A percentile compares a stretch with the other conserved stretches of the same genome.
These are phyloP conservation scores for Octodon degus DNA, from an alignment of 2,113 vertebrate species.

Conservation along the genomic window DNA sequence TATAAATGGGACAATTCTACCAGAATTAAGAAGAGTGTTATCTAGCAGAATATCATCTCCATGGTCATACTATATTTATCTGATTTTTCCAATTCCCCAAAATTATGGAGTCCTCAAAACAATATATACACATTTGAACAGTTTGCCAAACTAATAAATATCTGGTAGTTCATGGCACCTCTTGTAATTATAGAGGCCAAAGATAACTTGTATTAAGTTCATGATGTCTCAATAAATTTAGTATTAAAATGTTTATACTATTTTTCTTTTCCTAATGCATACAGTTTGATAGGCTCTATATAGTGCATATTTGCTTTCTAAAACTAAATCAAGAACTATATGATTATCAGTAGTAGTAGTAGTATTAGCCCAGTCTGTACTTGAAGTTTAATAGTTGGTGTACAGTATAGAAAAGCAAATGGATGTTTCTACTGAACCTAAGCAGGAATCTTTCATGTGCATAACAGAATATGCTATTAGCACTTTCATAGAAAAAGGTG, in stretches of 20 bases:
- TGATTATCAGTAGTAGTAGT: neutral
- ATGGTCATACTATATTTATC: neutral
- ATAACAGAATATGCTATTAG: neutral
- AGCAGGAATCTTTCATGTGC: neutral
- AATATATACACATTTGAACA: neutral
- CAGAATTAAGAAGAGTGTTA: neutral
- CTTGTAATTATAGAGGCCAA: neutral
- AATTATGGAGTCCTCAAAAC: neutral
- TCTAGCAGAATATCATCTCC: neutral
- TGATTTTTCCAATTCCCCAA: neutral
- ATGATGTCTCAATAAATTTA: neutral
- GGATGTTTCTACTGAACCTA: neutral
- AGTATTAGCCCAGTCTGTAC: neutral
- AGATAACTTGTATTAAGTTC: neutral
- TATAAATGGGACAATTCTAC: neutral
- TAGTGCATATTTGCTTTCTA: neutral
- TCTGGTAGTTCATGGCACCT: neutral
- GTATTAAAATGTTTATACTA: neutral
- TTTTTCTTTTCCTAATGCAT: neutral
- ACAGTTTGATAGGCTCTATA: neutral
- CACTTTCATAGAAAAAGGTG: neutral
- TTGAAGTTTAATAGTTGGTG: neutral
- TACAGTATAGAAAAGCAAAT: neutral
- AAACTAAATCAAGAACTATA: slow-evolving; percentile 35
- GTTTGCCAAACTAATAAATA: neutral